A percentile compares a stretch with the other conserved stretches of the same genome.
Evolutionary conservation across 2,888 invertebrate species (phyloP).

Genomic region (Apoda limacodes): DNA sequence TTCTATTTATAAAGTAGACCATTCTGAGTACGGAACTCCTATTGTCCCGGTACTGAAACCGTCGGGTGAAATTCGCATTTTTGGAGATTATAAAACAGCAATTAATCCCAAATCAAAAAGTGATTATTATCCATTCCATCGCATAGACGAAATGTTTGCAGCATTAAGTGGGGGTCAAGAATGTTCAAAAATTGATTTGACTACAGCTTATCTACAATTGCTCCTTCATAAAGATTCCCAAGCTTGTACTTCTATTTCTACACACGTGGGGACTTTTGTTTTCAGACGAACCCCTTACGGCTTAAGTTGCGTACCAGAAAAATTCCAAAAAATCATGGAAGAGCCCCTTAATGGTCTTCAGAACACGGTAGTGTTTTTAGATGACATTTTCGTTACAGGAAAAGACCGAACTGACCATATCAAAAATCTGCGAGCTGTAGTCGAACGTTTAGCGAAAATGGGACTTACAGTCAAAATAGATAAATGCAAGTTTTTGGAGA

Average conservation of each 20-base stretch:
- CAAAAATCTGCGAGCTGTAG: constrained; percentile 9
- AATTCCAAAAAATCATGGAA: constrained; percentile 20
- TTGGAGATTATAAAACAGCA: constrained; percentile 19
- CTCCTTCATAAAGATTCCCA: constrained; percentile 15
- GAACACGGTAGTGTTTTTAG: constrained; percentile 13
- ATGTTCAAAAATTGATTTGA: constrained; percentile 22
- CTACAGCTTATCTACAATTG: constrained; percentile 20
- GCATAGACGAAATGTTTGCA: constrained; percentile 21
- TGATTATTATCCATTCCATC: constrained; percentile 17
- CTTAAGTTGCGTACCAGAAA: constrained; percentile 19
- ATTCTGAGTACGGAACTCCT: too few relatives aligned
- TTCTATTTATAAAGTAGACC: constrained; percentile 11
- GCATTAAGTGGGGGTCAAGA: constrained; percentile 19
- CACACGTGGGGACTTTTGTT: constrained; percentile 19
- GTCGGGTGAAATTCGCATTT: constrained; percentile 15
- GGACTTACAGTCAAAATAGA: constrained; percentile 14
- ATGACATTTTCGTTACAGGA: constrained; percentile 18
- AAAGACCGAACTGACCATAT: constrained; percentile 6
- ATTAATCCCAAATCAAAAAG: constrained; percentile 18
- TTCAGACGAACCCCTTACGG: constrained; percentile 19
- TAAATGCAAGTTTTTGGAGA: constrained; percentile 7
- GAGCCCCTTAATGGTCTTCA: constrained; percentile 11
- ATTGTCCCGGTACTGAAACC: constrained; percentile 11
- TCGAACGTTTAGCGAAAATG: constrained; percentile 8
- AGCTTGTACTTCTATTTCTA: constrained; percentile 18